Percentiles rank a stretch among this genome's conserved stretches.
Conservation (phyloP, 2,113 vertebrate species). For the Chitala chitala region DNA sequence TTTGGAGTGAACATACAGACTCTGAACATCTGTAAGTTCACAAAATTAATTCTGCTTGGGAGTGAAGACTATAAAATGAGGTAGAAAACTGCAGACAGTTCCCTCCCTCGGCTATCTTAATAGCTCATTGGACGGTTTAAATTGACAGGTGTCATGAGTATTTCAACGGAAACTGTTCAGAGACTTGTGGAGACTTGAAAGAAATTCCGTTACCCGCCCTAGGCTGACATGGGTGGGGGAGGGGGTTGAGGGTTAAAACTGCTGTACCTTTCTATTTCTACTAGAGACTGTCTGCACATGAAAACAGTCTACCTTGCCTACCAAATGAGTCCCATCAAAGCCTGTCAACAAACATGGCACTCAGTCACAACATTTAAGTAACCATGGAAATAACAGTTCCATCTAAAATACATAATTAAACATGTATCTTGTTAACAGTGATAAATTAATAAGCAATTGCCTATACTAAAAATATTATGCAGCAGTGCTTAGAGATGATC, state of each 20-base stretch:
- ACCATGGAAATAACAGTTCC: neutral
- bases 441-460: too few relatives aligned
- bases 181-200: constrained; percentile 34
- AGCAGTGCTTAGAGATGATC: neutral
- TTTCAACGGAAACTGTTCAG: constrained; percentile 29
- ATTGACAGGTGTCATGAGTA: constrained; percentile 15
- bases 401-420: neutral
- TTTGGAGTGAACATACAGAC: neutral
- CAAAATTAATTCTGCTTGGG: neutral
- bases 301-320: neutral
- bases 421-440: neutral
- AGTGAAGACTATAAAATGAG: neutral
- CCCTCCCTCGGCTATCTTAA: neutral
- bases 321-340: neutral
- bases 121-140: constrained; percentile 17
- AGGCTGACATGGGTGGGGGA: neutral
- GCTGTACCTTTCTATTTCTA: too few relatives aligned
- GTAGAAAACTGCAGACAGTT: neutral
- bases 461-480: neutral
- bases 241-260: neutral
- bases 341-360: too few relatives aligned
- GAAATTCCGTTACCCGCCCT: constrained; percentile 25
- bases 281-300: neutral
- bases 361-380: neutral
- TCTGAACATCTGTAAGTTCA: neutral